Evolutionary conservation across 2,113 vertebrate species (phyloP).

Genomic region (Serilophus lunatus): DNA sequence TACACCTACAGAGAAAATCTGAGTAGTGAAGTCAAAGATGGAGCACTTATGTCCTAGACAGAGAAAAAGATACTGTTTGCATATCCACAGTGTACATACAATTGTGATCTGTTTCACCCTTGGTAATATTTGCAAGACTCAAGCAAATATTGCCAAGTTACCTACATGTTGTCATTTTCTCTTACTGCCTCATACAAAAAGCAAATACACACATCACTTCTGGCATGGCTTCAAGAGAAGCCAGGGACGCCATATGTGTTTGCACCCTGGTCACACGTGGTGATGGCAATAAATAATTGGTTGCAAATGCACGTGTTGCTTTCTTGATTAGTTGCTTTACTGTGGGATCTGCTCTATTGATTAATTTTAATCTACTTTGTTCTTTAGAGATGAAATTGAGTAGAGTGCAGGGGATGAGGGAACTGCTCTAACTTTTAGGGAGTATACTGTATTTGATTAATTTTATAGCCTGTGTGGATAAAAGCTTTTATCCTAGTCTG

Average conservation of each 20-base stretch:
- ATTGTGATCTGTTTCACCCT: neutral
- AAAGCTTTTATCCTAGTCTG: slow-evolving; percentile 56
- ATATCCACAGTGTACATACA: neutral
- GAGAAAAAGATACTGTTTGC: neutral
- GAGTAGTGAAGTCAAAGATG: neutral
- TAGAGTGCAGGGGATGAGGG: neutral
- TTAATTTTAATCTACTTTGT: slow-evolving; percentile 40
- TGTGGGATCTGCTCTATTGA: slow-evolving; percentile 12
- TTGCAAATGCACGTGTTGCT: slow-evolving; percentile 20
- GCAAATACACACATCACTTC: neutral
- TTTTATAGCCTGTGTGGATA: slow-evolving; percentile 17
- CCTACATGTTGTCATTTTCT: neutral
- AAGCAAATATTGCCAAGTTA: neutral
- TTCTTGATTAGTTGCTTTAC: slow-evolving; percentile 39
- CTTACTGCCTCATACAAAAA: neutral
- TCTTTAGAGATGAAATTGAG: slow-evolving; percentile 27
- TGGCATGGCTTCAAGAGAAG: neutral
- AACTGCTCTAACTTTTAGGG: slow-evolving; percentile 23
- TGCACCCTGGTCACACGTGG: slow-evolving; percentile 24
- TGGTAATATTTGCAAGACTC: neutral
- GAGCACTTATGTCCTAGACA: neutral
- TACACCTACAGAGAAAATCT: neutral
- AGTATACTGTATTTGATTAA: slow-evolving; percentile 10
- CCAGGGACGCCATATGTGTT: neutral
- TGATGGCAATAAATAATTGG: slow-evolving; percentile 26